These are phyloP conservation scores for Sesia bembeciformis DNA, from an alignment of 2,888 invertebrate species.

Conservation along the genomic window DNA sequence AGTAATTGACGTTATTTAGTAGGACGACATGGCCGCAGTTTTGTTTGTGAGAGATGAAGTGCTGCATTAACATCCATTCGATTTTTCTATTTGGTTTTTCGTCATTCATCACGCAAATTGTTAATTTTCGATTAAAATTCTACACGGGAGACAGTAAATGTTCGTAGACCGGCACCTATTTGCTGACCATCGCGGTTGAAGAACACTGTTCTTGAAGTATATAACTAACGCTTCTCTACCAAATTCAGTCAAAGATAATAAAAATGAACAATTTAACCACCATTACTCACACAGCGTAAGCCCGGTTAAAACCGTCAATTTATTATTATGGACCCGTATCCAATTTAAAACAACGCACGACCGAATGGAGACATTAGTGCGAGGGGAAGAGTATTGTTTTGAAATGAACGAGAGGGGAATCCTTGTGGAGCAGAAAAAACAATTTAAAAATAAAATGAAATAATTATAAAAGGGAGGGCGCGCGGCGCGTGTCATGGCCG, in stretches of 20 bases:
- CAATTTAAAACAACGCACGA: constrained; percentile 72
- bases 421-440: constrained; percentile 67
- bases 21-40: no score
- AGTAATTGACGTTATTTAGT: no score
- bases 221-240: no score
- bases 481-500: constrained; percentile 60
- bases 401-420: constrained; percentile 58
- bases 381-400: constrained; percentile 49
- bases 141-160: no score
- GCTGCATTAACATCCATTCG: no score
- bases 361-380: constrained; percentile 55
- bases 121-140: no score
- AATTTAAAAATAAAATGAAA: constrained; percentile 74
- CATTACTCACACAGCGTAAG: constrained; percentile 63
- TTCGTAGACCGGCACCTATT: no score
- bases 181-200: no score
- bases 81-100: no score
- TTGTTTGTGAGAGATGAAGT: no score
- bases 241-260: constrained; percentile 24
- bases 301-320: constrained; percentile 69
- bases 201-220: no score
- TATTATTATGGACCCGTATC: constrained; percentile 73
- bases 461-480: constrained; percentile 70
- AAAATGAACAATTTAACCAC: constrained; percentile 67
- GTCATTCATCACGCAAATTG: no score